A percentile compares a stretch with the other conserved stretches of the same genome.
These are phyloP conservation scores for Antheraea assamensis DNA, from an alignment of 2,888 invertebrate genomes.

Conservation along the genomic window DNA sequence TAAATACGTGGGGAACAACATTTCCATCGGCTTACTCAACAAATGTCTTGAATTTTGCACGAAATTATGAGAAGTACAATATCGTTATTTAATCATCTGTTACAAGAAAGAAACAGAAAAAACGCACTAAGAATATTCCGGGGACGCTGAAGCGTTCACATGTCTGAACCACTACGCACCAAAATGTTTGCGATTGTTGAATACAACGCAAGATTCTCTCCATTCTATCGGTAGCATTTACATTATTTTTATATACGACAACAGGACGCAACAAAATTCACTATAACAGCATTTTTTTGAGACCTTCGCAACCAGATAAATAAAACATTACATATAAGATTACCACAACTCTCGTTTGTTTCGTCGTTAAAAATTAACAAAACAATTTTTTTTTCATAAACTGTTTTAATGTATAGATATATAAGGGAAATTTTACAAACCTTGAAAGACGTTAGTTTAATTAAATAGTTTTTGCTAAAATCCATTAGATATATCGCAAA, in stretches of 20 bases:
- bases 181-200: background rate
- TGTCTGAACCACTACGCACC: background rate
- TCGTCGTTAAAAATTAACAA: too few relatives aligned
- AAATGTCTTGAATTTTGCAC: conserved; percentile 34
- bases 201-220: background rate
- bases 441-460: background rate
- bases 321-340: background rate
- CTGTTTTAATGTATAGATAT: too few relatives aligned
- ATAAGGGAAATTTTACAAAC: background rate
- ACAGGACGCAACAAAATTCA: too few relatives aligned
- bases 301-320: too few relatives aligned
- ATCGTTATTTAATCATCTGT: conserved; percentile 46
- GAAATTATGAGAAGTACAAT: conserved; percentile 78
- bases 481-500: background rate
- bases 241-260: background rate
- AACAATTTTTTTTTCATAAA: too few relatives aligned
- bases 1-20: conserved; percentile 23
- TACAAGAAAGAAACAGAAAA: conserved; percentile 11
- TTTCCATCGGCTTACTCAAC: conserved; percentile 17
- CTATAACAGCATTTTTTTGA: too few relatives aligned
- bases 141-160: conserved; percentile 3
- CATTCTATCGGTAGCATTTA: background rate
- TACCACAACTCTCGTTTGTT: too few relatives aligned
- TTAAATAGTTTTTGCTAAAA: background rate
- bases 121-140: background rate